Conservation (phyloP, 2,113 vertebrate genomes). For the Myotis davidii region DNA sequence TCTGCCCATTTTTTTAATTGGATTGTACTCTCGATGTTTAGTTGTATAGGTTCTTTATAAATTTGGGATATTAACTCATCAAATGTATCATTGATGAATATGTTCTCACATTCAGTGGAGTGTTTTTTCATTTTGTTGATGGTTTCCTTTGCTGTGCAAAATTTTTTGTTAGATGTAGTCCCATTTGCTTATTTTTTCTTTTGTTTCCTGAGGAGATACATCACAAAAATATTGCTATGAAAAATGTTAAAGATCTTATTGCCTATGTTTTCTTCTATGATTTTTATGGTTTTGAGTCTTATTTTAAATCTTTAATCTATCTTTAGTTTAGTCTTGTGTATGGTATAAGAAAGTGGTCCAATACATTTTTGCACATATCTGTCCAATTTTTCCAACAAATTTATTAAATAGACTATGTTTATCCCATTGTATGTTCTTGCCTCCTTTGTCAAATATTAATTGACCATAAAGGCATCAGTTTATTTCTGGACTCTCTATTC, state of each 20-base stretch:
- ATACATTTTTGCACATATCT: not conserved
- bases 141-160: not conserved
- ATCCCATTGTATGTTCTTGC: not conserved
- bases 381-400: not conserved
- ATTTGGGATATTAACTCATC: not conserved
- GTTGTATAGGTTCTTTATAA: not conserved
- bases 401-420: not conserved
- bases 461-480: not conserved
- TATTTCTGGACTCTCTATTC: not conserved
- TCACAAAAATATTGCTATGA: not conserved
- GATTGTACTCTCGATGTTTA: not conserved
- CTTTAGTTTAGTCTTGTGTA: not conserved
- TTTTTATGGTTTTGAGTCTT: not conserved
- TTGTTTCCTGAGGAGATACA: not conserved
- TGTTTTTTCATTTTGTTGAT: not conserved
- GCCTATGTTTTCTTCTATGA: not conserved
- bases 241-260: not conserved
- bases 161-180: not conserved
- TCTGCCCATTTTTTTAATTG: not conserved
- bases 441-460: not conserved
- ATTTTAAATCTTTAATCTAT: not conserved
- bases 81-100: not conserved
- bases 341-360: not conserved
- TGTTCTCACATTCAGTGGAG: not conserved
- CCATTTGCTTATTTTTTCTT: not conserved